Evolutionary conservation across 2,888 invertebrate genomes (phyloP).

Genomic region (Halictus ligatus): DNA sequence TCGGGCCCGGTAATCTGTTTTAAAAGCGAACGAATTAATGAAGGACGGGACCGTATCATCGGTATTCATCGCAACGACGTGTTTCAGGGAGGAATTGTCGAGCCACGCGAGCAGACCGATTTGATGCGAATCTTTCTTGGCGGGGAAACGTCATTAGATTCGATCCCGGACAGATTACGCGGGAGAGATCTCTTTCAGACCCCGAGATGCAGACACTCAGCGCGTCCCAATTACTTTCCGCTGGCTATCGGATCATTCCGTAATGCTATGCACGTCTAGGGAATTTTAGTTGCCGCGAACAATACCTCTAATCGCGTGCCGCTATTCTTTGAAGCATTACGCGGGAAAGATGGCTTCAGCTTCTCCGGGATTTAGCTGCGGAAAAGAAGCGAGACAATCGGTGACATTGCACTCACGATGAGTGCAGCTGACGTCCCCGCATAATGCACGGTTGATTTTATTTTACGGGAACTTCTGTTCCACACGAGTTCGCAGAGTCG

Average conservation of each 20-base stretch:
- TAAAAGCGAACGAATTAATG: conserved; percentile 29
- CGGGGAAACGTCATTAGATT: conserved; percentile 43
- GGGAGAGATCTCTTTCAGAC: conserved; percentile 48
- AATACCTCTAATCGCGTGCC: conserved; percentile 53
- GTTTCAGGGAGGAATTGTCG: conserved; percentile 28
- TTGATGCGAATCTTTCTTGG: conserved; percentile 16
- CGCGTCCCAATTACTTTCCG: conserved; percentile 66
- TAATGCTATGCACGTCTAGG: conserved; percentile 42
- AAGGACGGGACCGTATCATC: conserved; percentile 24
- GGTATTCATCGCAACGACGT: conserved; percentile 31
- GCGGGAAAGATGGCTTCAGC: conserved; percentile 21
- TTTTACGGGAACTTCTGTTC: not conserved
- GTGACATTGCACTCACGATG: not conserved
- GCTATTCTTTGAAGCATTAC: conserved; percentile 45
- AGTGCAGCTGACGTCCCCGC: not conserved
- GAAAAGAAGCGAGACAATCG: conserved; percentile 25
- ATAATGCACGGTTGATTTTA: conserved; percentile 5
- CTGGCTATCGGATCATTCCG: conserved; percentile 57
- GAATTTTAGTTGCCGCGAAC: conserved; percentile 48
- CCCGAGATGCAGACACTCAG: conserved; percentile 56
- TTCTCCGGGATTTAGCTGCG: conserved; percentile 29
- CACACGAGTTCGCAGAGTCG: not conserved
- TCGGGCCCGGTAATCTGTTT: conserved; percentile 38
- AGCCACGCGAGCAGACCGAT: conserved; percentile 40
- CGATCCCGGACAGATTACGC: conserved; percentile 46